Conservation (phyloP, 2,113 vertebrate genomes). For the Zosterops borbonicus region DNA sequence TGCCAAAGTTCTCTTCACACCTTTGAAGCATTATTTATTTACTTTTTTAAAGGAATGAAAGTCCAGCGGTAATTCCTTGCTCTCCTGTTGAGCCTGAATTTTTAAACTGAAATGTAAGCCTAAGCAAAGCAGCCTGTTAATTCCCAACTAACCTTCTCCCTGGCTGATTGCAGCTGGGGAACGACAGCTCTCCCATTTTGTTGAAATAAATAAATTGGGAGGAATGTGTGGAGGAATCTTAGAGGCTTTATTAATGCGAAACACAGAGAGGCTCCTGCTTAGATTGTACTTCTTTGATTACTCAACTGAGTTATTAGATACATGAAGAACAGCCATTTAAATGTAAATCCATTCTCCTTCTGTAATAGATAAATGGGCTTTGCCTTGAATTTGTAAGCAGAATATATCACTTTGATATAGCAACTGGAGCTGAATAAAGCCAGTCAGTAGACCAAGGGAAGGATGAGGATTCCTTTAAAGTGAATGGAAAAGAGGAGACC, state of each 20-base stretch:
- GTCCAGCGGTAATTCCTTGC: not conserved
- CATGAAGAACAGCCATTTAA: slow-evolving; percentile 44
- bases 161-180: not conserved
- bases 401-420: slow-evolving; percentile 16
- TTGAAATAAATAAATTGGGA: not conserved
- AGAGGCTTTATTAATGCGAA: not conserved
- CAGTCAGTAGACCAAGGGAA: not conserved
- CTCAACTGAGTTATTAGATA: slow-evolving; percentile 39
- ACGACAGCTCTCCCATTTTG: not conserved
- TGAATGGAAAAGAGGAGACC: not conserved
- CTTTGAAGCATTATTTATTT: not conserved
- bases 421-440: slow-evolving; percentile 11
- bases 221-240: not conserved
- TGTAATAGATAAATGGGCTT: slow-evolving; percentile 24
- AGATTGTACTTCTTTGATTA: slow-evolving; percentile 18
- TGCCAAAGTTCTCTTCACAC: not conserved
- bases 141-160: not conserved
- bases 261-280: not conserved
- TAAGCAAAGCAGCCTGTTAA: not conserved
- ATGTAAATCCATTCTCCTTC: slow-evolving; percentile 41
- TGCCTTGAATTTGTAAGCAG: slow-evolving; percentile 49
- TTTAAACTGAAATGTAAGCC: not conserved
- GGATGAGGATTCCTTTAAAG: not conserved
- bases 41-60: not conserved
- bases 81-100: not conserved